Evolutionary conservation across 1,140 invertebrate species (phyloP), one percentile per base, ranked within the genome.

Genomic region (Ostrea denselamellosa): DNA sequence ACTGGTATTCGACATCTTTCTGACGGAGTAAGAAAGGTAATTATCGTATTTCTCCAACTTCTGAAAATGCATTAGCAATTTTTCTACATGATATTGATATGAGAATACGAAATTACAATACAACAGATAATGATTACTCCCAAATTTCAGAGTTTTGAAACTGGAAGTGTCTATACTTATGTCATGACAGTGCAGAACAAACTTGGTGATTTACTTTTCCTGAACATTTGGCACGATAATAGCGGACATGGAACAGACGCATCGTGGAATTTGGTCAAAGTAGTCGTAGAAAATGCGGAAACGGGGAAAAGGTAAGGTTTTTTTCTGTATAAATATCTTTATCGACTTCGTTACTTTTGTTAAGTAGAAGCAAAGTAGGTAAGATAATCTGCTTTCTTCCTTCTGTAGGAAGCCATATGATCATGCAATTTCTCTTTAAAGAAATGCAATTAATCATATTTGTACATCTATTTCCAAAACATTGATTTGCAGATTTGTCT

Each of bases 281-380:
- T 96, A 14, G 90, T 95, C 9, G 89, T 96, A 8, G 91, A 93
- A 51, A 96, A 96, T 88, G 84, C 96, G 51, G 95, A 96, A 90
- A 90, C 87, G 90, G 52, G 85, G 12, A 86, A 90, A 56, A 91
- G 44, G 89, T 94, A 12, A 88, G 89, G 5, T 83, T 10, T 81
- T 28, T 25, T 22, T 34, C 34, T 44, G 34, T 44, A 44, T 44
- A 44, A 44, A 44, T 44, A 5, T 1, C 1, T 44, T 44, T 44
- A 44, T 44, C 34, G 2, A 44, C 34, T 44, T 44, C 34, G 34
- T 44, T 44, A 44, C 5, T 44, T 44, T 44, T 5, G 34, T 44
- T 44, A 44, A 44, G 1, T 44, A 44, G 34, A 44, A 44, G 34
- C 34, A 44, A 44, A 44, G 34, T 44, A 44, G 34, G 34, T 5